Evolutionary conservation across 2,113 vertebrate species (phyloP), one percentile per base, ranked within the genome.

Genomic region (Aptenodytes forsteri): DNA sequence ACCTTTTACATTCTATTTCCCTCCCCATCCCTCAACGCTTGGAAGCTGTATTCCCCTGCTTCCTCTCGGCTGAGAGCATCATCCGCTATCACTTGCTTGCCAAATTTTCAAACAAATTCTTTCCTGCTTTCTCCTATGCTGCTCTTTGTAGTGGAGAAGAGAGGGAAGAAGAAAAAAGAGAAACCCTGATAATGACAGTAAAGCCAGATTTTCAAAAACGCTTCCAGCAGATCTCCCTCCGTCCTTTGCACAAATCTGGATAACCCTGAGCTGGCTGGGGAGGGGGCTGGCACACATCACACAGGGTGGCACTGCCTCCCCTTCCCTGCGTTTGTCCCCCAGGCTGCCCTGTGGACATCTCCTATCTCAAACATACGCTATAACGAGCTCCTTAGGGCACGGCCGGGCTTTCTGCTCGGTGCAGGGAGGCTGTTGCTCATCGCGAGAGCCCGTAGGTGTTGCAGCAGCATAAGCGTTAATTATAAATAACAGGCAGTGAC

Each of bases 311-410:
- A 10, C 17, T n/a, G 42, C 47, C 22, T 14, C 62, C 22, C 9
- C 3, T 3, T 44, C 42, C 27, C 67, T 2, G 0, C 0, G 0
- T 18, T 23, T 4, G 1, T 15, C 6, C 8, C n/a, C 36, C 34
- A 7, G 15, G 21, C 25, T 29, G 20, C 10, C 27, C 32, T 0
- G 0, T 16, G 40, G 36, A 6, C 19, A 3, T 14, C 8, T 52
- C 36, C 27, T 1, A 0, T 64, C 66, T 46, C 71, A 36, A 30
- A 36, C 27, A 14, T 4, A 29, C 0, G 0, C 27, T 49, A 2
- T 1, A 46, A 50, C 0, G 0, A 75, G 34, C 30, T 34, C 27
- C 4, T 0, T 16, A 25, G 76, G 64, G 54, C 66, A 80, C n/a
- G n/a, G 27, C 23, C 2, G 12, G 6, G 26, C 27, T 83, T 86